Evolutionary conservation across 2,797 vertebrate genomes (phyloP), one percentile per base, ranked within the genome.

Genomic region (Gymnopithys bicolor): DNA sequence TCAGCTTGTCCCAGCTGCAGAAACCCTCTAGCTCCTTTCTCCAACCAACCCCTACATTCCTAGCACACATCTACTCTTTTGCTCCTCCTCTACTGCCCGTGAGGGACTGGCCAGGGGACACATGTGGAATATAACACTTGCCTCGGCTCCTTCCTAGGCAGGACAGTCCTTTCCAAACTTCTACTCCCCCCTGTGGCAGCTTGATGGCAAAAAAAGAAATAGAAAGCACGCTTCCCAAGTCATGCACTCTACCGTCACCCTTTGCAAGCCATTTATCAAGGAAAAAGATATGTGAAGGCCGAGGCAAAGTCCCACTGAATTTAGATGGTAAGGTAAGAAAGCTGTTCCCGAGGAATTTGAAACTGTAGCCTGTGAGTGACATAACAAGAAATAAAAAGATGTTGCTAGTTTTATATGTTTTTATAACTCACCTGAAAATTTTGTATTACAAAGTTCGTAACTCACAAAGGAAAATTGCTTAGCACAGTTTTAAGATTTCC

Each of bases 151-250:
- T 84, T 68, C 33, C 80, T 80, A 82, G 79, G 81, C 45, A 70
- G 53, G 83, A 52, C 39, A 22, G 75, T 86, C 93, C 91, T 95
- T 96, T 91, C 51, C 80, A 96, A 97, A 97, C 87, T 90, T 95
- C 84, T 94, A 90, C 96, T 98, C 94, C 96, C 96, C 93, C 89
- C 94, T 96, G 90, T 97, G 97, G 96, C 87, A 97, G 96, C 77
- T 55, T 80, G 64, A 94, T 46, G 83, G 84, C 51, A 81, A 94
- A 92, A 92, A 75, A 78, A 48, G 11, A 33, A 95, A 77, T 10
- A 55, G 7, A 80, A 92, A 77, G 51, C 15, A 23, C 2, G 8
- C 17, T 67, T 69, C 59, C 11, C 17, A 73, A 86, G 41, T 32
- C 39, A 22, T 6, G 23, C 62, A 56, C n/a, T 22, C n/a, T 22